A percentile compares a stretch with the other conserved stretches of the same genome.
Conservation (phyloP, 2,888 invertebrate species). For the Volucella zonaria region DNA sequence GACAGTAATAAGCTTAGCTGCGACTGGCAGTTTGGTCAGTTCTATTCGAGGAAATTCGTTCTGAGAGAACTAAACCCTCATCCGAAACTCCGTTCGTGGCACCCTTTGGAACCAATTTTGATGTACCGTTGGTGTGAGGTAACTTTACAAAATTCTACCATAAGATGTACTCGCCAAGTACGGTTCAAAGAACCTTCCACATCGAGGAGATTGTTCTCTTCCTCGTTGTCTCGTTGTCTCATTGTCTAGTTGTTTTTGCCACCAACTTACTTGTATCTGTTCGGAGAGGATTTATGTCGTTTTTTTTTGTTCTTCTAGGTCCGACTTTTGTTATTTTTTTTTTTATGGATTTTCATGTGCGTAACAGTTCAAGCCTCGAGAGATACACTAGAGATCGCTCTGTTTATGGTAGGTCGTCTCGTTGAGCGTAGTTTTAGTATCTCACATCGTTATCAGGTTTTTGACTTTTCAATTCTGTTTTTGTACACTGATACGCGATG, state of each 20-base stretch:
- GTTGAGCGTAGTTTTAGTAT: not conserved
- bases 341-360: not conserved
- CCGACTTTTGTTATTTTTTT: no score
- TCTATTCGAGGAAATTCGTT: no score
- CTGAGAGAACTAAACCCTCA: no score
- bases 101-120: no score
- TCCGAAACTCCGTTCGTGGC: no score
- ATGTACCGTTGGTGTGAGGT: no score
- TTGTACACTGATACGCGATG: no score
- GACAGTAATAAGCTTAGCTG: conserved; percentile 16
- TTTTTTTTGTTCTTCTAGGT: no score
- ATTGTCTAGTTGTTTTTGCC: not conserved
- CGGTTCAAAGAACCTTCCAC: conserved; percentile 50
- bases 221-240: not conserved
- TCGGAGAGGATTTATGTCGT: not conserved
- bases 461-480: conserved; percentile 2
- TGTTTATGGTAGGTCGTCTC: not conserved
- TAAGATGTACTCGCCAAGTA: not conserved
- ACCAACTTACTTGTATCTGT: not conserved
- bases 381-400: no score
- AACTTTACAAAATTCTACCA: no score
- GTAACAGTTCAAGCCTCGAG: not conserved
- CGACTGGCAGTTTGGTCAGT: no score
- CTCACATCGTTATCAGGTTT: conserved; percentile 17
- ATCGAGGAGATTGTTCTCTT: not conserved